Conservation (phyloP, 2,888 invertebrate genomes). For the Erebia palarica region DNA sequence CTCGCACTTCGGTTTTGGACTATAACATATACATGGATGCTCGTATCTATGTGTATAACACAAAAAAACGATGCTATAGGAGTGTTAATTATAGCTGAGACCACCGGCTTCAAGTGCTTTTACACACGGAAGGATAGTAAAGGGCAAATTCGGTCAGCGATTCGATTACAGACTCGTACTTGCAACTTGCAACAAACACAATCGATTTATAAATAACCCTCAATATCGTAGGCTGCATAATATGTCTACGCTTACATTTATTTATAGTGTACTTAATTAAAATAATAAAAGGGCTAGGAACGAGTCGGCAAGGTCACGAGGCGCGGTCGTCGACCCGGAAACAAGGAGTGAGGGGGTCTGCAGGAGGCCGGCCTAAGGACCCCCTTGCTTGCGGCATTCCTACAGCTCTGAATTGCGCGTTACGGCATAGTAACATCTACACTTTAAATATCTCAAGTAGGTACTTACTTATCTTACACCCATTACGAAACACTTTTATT, state of each 20-base stretch:
- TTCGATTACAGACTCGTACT: neutral
- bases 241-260: neutral
- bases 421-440: constrained; percentile 41
- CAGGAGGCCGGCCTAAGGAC: constrained; percentile 37
- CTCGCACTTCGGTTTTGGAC: too few species aligned
- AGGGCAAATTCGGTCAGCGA: neutral
- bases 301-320: constrained; percentile 54
- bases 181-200: neutral
- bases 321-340: constrained; percentile 67
- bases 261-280: constrained; percentile 3
- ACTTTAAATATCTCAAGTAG: constrained; percentile 28
- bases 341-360: constrained; percentile 38
- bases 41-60: too few species aligned
- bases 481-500: neutral
- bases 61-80: neutral
- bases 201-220: neutral
- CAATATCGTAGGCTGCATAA: neutral
- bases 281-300: constrained; percentile 45
- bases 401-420: constrained; percentile 54
- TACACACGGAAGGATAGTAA: neutral
- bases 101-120: neutral
- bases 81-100: neutral
- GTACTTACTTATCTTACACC: neutral
- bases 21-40: too few species aligned
- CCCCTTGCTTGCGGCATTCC: constrained; percentile 50